Conservation (phyloP, 2,113 vertebrate genomes). For the Poecile atricapillus region DNA sequence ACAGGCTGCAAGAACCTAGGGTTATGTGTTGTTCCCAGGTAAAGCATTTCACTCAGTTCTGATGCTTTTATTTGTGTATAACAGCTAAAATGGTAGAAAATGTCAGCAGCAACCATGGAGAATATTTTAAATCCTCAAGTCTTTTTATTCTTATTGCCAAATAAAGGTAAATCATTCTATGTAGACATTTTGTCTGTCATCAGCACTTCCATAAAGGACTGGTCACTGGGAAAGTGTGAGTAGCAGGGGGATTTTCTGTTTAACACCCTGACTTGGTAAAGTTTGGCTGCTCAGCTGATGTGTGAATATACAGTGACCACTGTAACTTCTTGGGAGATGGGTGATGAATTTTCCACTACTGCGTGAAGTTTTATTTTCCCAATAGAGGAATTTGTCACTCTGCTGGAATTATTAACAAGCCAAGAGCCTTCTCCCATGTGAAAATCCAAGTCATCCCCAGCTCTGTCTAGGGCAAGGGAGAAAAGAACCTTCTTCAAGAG, state of each 20-base stretch:
- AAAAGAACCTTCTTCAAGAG: neutral
- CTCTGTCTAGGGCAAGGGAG: neutral
- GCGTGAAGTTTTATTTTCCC: neutral
- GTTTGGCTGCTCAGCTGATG: neutral
- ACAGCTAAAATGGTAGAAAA: neutral
- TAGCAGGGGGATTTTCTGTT: conserved; percentile 32
- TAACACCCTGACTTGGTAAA: neutral
- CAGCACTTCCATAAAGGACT: neutral
- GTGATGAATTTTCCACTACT: conserved; percentile 1
- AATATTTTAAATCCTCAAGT: neutral
- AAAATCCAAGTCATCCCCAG: neutral
- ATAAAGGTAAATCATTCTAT: neutral
- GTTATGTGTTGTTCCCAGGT: neutral
- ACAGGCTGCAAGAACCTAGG: neutral
- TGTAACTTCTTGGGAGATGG: neutral
- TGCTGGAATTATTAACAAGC: neutral
- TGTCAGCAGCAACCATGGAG: neutral
- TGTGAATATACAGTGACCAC: neutral
- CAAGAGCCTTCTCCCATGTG: neutral
- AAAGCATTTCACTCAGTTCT: neutral
- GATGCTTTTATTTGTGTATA: neutral
- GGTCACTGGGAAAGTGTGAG: neutral
- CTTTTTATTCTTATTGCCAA: neutral
- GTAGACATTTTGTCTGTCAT: neutral
- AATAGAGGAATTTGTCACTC: neutral